These are phyloP conservation scores for Plebejus argus DNA, from an alignment of 2,888 invertebrate species.

Conservation along the genomic window DNA sequence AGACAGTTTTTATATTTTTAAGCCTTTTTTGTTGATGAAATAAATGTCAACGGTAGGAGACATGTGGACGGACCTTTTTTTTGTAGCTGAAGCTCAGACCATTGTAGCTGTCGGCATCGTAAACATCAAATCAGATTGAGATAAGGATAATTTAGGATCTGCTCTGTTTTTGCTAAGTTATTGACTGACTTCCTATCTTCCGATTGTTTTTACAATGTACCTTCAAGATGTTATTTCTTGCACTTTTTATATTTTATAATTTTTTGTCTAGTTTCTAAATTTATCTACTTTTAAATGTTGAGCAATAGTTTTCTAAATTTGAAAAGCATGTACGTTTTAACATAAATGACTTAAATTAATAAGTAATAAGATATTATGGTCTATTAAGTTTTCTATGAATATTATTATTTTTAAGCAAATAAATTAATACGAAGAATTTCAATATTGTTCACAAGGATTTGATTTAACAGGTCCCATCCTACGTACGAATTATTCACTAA, in stretches of 20 bases:
- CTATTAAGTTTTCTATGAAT: not conserved
- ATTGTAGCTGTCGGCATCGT: slow-evolving; percentile 24
- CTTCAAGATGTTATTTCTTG: not conserved
- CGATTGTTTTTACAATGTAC: not conserved
- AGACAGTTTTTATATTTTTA: slow-evolving; percentile 59
- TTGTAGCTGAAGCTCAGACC: not conserved
- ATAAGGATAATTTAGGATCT: slow-evolving; percentile 19
- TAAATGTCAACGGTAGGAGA: slow-evolving; percentile 62
- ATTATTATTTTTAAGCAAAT: not conserved
- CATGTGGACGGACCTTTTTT: slow-evolving; percentile 48
- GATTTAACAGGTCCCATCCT: not conserved
- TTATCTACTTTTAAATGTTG: not conserved
- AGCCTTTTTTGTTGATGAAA: slow-evolving; percentile 50
- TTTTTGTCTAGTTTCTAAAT: not conserved
- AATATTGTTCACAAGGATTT: not conserved
- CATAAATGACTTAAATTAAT: not conserved
- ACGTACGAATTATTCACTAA: not conserved
- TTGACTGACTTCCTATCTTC: slow-evolving; percentile 26
- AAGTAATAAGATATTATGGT: not conserved
- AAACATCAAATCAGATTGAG: slow-evolving; percentile 25
- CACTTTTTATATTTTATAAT: not conserved
- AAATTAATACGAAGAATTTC: not conserved
- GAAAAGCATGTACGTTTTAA: not conserved
- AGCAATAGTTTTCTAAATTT: not conserved
- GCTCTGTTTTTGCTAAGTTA: slow-evolving; percentile 10